phyloP scores from a whole-genome alignment of 2,888 invertebrate genomes.

The Argynnis bischoffii region DNA sequence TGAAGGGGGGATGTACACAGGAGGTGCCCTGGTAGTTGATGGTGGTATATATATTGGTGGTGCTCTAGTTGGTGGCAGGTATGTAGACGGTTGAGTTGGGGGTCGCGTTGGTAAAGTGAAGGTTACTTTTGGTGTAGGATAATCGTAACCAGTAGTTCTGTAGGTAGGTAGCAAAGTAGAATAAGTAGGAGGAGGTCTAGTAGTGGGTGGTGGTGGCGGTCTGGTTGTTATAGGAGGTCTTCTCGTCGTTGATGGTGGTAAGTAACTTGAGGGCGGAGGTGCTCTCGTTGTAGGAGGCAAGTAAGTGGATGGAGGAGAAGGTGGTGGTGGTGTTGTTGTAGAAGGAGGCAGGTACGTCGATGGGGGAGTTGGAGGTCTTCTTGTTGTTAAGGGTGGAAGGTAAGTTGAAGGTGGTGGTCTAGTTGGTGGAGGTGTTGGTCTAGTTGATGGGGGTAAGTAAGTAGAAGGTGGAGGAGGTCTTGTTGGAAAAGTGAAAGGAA shows the following conservation, averaged over 20 bases:
- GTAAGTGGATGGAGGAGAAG: conserved; percentile 19
- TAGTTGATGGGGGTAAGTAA: conserved; percentile 24
- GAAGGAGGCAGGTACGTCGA: conserved; percentile 8
- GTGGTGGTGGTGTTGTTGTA: conserved; percentile 29
- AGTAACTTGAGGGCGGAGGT: conserved; percentile 25
- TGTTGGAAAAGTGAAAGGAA: conserved; percentile 47
- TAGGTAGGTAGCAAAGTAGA: conserved; percentile 35
- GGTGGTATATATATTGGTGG: conserved; percentile 45
- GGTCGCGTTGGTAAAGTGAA: conserved; percentile 45
- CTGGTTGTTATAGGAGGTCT: conserved; percentile 29
- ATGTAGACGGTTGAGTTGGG: conserved; percentile 32
- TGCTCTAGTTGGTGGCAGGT: conserved; percentile 38
- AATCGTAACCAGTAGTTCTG: conserved; percentile 55
- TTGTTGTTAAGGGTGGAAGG: conserved; percentile 14
- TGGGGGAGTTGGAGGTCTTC: conserved; percentile 15
- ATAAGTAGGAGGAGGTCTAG: conserved; percentile 34
- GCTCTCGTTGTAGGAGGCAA: conserved; percentile 29
- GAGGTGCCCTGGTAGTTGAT: conserved; percentile 38
- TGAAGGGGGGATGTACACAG: conserved; percentile 48
- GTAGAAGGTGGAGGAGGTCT: conserved; percentile 37
- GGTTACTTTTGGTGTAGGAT: conserved; percentile 50
- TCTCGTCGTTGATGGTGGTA: conserved; percentile 23
- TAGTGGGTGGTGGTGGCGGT: conserved; percentile 26
- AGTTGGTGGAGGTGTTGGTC: conserved; percentile 30
- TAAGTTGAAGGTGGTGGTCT: conserved; percentile 25